Evolutionary conservation across 2,888 invertebrate species (phyloP), one percentile per base, ranked within the genome.

Genomic region (Crocallis elinguaria): DNA sequence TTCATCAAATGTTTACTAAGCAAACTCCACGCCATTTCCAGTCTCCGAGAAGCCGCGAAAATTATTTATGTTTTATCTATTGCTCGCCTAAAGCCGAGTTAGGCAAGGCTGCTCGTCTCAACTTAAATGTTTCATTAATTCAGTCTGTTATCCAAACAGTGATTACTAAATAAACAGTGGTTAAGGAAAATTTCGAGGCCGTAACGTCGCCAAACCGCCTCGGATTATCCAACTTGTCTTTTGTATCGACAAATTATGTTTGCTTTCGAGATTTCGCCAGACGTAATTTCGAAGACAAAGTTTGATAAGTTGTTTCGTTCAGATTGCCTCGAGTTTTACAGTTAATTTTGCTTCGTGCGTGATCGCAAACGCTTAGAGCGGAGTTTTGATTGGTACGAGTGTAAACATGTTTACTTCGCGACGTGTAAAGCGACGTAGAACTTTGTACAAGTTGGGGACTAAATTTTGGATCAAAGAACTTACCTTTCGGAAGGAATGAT

Each of bases 401-500:
- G 19, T 48, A 33, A 54, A 54, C 53, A 54, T 54, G 53, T 54
- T 54, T 54, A 38, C 38, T 46, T 46, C 19, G 17, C 46, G 17
- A 46, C 30, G 42, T 52, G 38, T 32, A 29, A 25, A 39, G 27
- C 27, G 51, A 7, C 3, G 23, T n/a, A n/a, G n/a, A 48, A 43
- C 37, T 33, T 49, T 41, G 37, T 19, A 17, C 13, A n/a, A n/a
- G 32, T 21, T n/a, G n/a, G n/a, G n/a, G n/a, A n/a, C n/a, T n/a
- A n/a, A n/a, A n/a, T n/a, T n/a, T 29, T 16, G 30, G 23, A 16
- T 14, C n/a, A 16, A 33, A 27, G 6, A 23, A 73, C 81, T 87
- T 73, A 94, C 94, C 91, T 79, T 86, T 78, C 3, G 94, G 92
- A 14, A 94, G 62, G 64, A 94, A 93, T 13, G 94, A 92, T 63